Conservation (phyloP, 2,888 invertebrate species). For the Leptarthrus brevirostris region DNA sequence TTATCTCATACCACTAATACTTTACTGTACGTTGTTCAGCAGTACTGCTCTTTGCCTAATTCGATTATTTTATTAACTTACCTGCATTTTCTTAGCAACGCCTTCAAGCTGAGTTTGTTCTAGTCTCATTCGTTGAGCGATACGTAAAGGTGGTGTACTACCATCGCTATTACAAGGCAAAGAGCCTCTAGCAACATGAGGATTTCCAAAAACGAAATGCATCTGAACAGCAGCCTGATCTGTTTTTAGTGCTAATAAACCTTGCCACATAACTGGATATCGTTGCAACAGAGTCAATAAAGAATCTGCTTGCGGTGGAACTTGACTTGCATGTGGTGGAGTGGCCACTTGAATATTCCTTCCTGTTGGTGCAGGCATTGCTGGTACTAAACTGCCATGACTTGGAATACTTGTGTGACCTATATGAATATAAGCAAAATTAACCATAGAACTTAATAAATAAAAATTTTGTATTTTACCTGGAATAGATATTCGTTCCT, state of each 20-base stretch:
- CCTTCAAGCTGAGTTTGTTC: conserved; percentile 96
- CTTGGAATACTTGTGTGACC: conserved; percentile 57
- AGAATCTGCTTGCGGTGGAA: conserved; percentile 85
- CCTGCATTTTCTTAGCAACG: conserved; percentile 96
- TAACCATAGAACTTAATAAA: neutral
- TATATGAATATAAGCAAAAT: conserved; percentile 12
- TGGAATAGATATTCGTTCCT: conserved; percentile 59
- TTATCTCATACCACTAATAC: too few relatives aligned
- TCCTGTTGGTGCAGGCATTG: conserved; percentile 57
- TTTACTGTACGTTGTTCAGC: too few relatives aligned
- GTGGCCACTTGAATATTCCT: conserved; percentile 62
- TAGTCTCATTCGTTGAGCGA: conserved; percentile 97
- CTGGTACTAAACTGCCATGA: conserved; percentile 61
- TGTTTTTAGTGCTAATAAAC: conserved; percentile 92
- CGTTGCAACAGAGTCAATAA: conserved; percentile 85
- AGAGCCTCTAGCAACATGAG: conserved; percentile 87
- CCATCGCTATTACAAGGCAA: conserved; percentile 87
- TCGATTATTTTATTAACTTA: too few relatives aligned
- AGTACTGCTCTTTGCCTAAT: too few relatives aligned
- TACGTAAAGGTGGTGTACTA: conserved; percentile 86
- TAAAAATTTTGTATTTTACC: conserved; percentile 51
- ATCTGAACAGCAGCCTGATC: conserved; percentile 98
- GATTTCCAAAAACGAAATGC: conserved; percentile 97
- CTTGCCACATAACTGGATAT: conserved; percentile 98
- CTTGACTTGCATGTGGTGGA: conserved; percentile 81